Base-by-base conservation (phyloP, 2,888 invertebrate genomes). In the Acanthosepion lycidas region DNA sequence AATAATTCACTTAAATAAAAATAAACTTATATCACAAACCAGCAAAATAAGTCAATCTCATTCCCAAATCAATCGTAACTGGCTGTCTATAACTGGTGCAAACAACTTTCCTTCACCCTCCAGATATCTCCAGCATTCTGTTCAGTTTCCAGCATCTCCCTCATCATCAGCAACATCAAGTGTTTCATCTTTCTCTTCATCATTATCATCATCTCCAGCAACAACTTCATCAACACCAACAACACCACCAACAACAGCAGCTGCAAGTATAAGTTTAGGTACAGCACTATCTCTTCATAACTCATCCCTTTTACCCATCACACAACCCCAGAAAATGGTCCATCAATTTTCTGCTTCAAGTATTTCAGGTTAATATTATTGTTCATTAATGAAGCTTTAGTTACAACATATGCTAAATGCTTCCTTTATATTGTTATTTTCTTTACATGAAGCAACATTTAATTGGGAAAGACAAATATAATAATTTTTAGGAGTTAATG, bases 291-390 rank as follows among this genome's bases (percentile, higher is more conserved):
- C 4, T n/a, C 78, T 33, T 12, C 78, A 12, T 78, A 78, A 18
- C n/a, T 78, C 78, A 78, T 78, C n/a, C 18, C 9, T 5, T 78
- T 78, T n/a, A 18, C 78, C 78, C 78, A 78, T 33, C 78, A 78
- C n/a, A 33, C 78, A 78, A 78, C n/a, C 78, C 78, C 78, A 78
- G 78, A 78, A 78, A 78, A 78, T 78, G 78, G n/a, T 78, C n/a
- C n/a, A 15, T 78, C 78, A 78, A n/a, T 78, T 78, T 23, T 12
- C 78, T 78, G 78, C 15, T 78, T 15, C n/a, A n/a, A n/a, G n/a
- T 78, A 78, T 78, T 78, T 78, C 78, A 78, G 78, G 15, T 78
- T 78, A n/a, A 78, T 78, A n/a, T n/a, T n/a, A 78, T 78, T n/a
- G n/a, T 78, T n/a, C n/a, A n/a, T 33, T 78, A 12, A 78, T n/a